Evolutionary conservation across 2,888 invertebrate species (phyloP).

Genomic region (Epinotia demarniana): DNA sequence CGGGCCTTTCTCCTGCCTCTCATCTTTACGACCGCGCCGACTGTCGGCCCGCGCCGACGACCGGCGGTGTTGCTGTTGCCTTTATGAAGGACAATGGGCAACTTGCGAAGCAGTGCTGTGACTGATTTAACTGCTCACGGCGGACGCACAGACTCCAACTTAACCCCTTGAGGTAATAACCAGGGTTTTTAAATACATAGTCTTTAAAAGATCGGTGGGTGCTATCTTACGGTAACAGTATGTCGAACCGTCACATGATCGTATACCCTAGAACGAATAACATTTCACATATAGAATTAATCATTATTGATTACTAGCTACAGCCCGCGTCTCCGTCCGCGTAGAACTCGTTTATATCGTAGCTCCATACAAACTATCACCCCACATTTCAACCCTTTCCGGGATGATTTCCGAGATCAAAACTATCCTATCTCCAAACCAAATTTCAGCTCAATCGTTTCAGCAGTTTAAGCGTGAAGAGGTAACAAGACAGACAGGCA

Average conservation of each 20-base stretch:
- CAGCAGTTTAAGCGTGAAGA: no score
- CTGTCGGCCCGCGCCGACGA: background rate
- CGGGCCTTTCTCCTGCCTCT: background rate
- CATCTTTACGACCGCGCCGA: slow-evolving; percentile 11
- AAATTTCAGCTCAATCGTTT: no score
- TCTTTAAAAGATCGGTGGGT: background rate
- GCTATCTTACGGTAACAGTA: background rate
- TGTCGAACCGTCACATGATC: background rate
- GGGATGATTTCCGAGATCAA: no score
- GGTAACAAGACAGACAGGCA: no score
- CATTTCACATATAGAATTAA: no score
- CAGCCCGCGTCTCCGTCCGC: no score
- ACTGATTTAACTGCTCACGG: slow-evolving; percentile 14
- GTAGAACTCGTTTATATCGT: no score
- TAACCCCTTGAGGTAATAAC: background rate
- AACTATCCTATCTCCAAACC: no score
- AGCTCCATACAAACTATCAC: no score
- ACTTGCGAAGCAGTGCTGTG: background rate
- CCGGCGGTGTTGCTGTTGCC: background rate
- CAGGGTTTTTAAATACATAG: background rate
- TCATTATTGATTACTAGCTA: no score
- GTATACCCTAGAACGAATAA: background rate
- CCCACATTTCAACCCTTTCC: no score
- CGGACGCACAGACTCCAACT: background rate
- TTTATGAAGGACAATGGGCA: slow-evolving; percentile 1